Evolutionary conservation across 2,797 vertebrate species (phyloP).

Genomic region (Staurois parvus): DNA sequence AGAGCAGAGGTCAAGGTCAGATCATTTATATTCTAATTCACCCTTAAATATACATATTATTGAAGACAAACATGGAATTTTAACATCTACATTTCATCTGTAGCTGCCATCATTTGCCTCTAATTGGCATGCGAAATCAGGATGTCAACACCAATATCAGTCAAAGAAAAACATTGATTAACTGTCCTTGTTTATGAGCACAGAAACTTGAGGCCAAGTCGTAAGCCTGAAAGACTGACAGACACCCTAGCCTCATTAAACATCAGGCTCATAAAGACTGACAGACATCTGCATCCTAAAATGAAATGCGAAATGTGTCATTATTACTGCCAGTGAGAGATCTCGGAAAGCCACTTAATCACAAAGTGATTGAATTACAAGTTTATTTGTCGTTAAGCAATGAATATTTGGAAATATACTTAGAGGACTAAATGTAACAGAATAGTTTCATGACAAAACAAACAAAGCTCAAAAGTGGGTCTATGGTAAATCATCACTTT

Average conservation of each 20-base stretch:
- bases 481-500: too few species aligned
- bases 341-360: not conserved
- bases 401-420: too few species aligned
- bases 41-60: not conserved
- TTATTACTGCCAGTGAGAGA: not conserved
- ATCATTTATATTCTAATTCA: not conserved
- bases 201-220: conserved; percentile 10
- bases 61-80: not conserved
- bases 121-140: conserved; percentile 36
- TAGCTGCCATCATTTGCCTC: conserved; percentile 2
- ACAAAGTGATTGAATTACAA: not conserved
- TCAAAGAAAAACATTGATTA: conserved; percentile 36
- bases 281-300: not conserved
- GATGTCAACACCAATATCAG: conserved; percentile 32
- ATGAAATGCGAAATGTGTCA: not conserved
- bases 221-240: conserved; percentile 14
- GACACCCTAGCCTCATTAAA: conserved; percentile 2
- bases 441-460: too few species aligned
- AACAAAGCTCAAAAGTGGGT: too few species aligned
- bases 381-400: not conserved
- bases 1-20: not conserved
- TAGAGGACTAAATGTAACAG: too few species aligned
- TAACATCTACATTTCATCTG: conserved; percentile 7
- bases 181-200: conserved; percentile 8
- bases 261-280: conserved; percentile 10